Base-by-base conservation (phyloP, 2,888 invertebrate species). In the Melanchra persicariae region DNA sequence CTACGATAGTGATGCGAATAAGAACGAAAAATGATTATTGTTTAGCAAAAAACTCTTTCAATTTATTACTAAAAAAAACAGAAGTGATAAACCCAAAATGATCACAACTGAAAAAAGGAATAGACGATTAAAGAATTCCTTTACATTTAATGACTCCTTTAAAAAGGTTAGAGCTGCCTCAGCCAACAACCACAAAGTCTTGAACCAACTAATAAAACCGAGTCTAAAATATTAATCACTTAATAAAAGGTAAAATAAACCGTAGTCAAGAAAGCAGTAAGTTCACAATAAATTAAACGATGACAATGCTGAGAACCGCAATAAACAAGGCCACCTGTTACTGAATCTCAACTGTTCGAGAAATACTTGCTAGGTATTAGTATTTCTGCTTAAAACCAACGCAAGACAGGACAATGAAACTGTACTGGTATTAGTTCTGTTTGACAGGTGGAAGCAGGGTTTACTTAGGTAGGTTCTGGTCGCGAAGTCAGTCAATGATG, bases 301-400 rank as follows among this genome's bases (percentile, higher is more conserved):
- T 78, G 70, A 62, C 43, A 78, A 70, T 63, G 40, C 65, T n/a
- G 55, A 59, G 67, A 66, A 10, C 43, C 40, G 55, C 49, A 58
- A 55, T 82, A 75, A 81, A 75, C 70, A 55, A 24, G 45, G n/a
- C 67, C 83, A 83, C 83, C 81, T 79, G 80, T 83, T 81, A 79
- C 66, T 40, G 34, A 12, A 17, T 49, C 34, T 40, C 49, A 59
- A 59, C 45, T 45, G 55, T 26, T 51, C 6, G 43, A 51, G 62
- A 72, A 71, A 37, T 47, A 17, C 40, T 51, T 55, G 49, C 34
- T 61, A 54, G 40, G 51, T 70, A 24, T 12, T 4, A 52, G 52
- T 17, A 54, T 61, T 57, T 54, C 65, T 78, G 43, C 40, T 58
- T 58, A 47, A 9, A 58, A 17, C 57, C 19, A 51, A 47, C 64